These are phyloP conservation scores for Bombus fervidus DNA, from an alignment of 1,140 invertebrate species.

Conservation along the genomic window DNA sequence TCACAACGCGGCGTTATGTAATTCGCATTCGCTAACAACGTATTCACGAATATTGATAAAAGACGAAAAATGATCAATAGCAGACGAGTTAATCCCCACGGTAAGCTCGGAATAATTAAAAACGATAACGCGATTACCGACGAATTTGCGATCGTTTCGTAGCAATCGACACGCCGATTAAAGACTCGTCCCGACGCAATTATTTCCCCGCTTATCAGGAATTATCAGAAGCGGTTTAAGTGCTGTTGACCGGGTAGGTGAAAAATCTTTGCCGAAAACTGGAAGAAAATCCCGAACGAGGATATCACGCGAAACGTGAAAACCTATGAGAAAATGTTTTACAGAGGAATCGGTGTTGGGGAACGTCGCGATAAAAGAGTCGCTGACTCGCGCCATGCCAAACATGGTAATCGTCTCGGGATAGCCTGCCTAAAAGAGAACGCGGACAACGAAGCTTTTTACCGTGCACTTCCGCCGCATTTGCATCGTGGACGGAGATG, in stretches of 20 bases:
- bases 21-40: background rate
- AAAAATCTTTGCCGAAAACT: background rate
- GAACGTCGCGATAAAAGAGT: background rate
- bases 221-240: constrained; percentile 20
- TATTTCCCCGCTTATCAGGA: constrained; percentile 7
- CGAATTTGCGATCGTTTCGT: constrained; percentile 25
- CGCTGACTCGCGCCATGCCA: constrained; percentile 9
- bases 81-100: background rate
- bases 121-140: constrained; percentile 25
- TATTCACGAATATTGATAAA: background rate
- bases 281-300: background rate
- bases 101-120: constrained; percentile 19
- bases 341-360: background rate
- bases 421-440: constrained; percentile 7
- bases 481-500: constrained; percentile 47
- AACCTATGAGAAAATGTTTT: constrained; percentile 18
- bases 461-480: constrained; percentile 23
- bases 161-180: background rate
- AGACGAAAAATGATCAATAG: background rate
- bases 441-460: constrained; percentile 30
- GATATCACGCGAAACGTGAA: background rate
- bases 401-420: constrained; percentile 32
- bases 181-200: constrained; percentile 1
- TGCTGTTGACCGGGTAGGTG: background rate
- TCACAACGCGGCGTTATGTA: background rate